These are phyloP conservation scores for Troides aeacus DNA, from an alignment of 2,888 invertebrate species.

Conservation along the genomic window DNA sequence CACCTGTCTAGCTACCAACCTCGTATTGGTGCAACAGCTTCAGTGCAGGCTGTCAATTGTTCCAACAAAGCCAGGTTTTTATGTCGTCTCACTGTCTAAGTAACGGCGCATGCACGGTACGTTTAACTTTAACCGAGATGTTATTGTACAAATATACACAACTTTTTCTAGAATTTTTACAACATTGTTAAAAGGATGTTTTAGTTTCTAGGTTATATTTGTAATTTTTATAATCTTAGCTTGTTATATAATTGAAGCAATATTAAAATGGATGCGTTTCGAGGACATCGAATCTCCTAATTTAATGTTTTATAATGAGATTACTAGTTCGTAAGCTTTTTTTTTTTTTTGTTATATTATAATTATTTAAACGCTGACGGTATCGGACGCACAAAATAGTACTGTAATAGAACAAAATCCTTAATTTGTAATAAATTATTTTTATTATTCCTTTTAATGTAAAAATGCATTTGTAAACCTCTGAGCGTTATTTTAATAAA, in stretches of 20 bases:
- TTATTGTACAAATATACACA: conserved; percentile 61
- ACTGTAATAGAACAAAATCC: conserved; percentile 50
- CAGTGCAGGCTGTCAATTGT: too few relatives aligned
- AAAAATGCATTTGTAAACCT: conserved; percentile 56
- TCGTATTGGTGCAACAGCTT: too few relatives aligned
- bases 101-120: conserved; percentile 11
- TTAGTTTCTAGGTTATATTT: conserved; percentile 6
- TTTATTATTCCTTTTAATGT: conserved; percentile 56
- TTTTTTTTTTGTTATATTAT: conserved; percentile 57
- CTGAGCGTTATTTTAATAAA: conserved; percentile 68
- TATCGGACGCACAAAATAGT: conserved; percentile 59
- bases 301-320: conserved; percentile 65
- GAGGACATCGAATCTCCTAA: conserved; percentile 68
- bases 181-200: conserved; percentile 53
- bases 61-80: too few relatives aligned
- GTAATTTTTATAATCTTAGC: conserved; percentile 13
- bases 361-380: conserved; percentile 60
- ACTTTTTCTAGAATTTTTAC: conserved; percentile 69
- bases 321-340: conserved; percentile 61
- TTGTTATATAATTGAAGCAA: conserved; percentile 49
- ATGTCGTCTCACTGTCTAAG: background rate
- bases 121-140: conserved; percentile 7
- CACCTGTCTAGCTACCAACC: too few relatives aligned
- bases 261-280: conserved; percentile 39
- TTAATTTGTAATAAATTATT: conserved; percentile 77